Evolutionary conservation across 1,140 invertebrate genomes (phyloP).

Genomic region (Bombus turneri): DNA sequence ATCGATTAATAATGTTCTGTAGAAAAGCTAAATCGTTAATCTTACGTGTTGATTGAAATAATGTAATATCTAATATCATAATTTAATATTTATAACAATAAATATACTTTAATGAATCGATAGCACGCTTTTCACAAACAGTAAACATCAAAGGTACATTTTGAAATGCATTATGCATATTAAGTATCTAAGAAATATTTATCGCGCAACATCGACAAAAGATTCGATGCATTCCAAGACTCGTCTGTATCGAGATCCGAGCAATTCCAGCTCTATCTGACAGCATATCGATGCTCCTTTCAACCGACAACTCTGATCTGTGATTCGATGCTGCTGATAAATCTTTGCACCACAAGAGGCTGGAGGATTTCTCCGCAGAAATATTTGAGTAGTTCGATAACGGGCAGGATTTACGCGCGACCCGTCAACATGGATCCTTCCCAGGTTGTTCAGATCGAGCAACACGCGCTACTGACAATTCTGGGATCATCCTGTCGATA

Average conservation of each 20-base stretch:
- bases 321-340: slow-evolving; percentile 27
- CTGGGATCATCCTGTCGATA: slow-evolving; percentile 33
- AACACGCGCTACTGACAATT: slow-evolving; percentile 5
- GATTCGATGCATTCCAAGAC: not conserved
- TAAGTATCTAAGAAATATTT: not conserved
- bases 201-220: not conserved
- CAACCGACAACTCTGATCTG: slow-evolving; percentile 6
- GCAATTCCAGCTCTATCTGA: not conserved
- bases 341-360: not conserved
- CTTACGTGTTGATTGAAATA: too few species aligned
- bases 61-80: too few species aligned
- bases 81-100: too few species aligned
- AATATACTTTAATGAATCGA: too few species aligned
- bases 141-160: not conserved
- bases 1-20: too few species aligned
- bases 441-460: not conserved
- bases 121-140: too few species aligned
- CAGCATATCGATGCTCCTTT: slow-evolving; percentile 7
- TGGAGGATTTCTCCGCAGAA: slow-evolving; percentile 23
- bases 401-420: slow-evolving; percentile 41
- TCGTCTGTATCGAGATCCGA: not conserved
- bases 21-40: too few species aligned
- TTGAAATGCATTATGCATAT: not conserved
- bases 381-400: slow-evolving; percentile 51
- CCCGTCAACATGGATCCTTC: slow-evolving; percentile 10